Conservation (phyloP, 2,888 invertebrate species). For the Patella ulyssiponensis region DNA sequence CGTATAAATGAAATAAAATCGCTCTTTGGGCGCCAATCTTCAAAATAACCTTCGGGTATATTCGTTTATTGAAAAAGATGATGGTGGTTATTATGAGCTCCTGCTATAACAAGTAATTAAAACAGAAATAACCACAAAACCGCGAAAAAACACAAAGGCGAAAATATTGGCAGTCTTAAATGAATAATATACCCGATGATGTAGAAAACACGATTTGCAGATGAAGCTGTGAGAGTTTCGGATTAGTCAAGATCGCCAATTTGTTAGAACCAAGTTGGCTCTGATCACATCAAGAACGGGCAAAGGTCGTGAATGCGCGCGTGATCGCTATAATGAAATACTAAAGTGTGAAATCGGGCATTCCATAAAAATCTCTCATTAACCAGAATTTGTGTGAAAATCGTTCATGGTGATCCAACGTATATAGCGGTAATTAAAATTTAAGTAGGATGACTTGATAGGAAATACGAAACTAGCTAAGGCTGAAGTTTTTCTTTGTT, state of each 20-base stretch:
- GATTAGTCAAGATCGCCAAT: conserved; percentile 7
- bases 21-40: too few relatives aligned
- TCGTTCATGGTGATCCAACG: too few relatives aligned
- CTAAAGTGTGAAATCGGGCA: conserved; percentile 6
- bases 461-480: too few relatives aligned
- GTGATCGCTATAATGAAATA: conserved; percentile 11
- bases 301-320: conserved; percentile 7
- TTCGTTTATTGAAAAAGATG: too few relatives aligned
- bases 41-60: too few relatives aligned
- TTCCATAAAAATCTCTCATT: background rate
- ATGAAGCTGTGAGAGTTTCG: conserved; percentile 4
- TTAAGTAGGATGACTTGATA: too few relatives aligned
- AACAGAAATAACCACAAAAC: conserved; percentile 6
- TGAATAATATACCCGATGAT: conserved; percentile 2
- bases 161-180: conserved; percentile 7
- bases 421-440: too few relatives aligned
- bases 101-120: background rate
- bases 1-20: too few relatives aligned
- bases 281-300: background rate
- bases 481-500: too few relatives aligned
- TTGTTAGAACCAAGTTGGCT: background rate
- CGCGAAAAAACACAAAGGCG: conserved; percentile 7
- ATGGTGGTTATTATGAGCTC: too few relatives aligned
- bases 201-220: conserved; percentile 5
- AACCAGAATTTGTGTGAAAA: background rate